A percentile compares a stretch with the other conserved stretches of the same genome.
Conservation (phyloP, 2,113 vertebrate species). For the Tachysurus fulvidraco region DNA sequence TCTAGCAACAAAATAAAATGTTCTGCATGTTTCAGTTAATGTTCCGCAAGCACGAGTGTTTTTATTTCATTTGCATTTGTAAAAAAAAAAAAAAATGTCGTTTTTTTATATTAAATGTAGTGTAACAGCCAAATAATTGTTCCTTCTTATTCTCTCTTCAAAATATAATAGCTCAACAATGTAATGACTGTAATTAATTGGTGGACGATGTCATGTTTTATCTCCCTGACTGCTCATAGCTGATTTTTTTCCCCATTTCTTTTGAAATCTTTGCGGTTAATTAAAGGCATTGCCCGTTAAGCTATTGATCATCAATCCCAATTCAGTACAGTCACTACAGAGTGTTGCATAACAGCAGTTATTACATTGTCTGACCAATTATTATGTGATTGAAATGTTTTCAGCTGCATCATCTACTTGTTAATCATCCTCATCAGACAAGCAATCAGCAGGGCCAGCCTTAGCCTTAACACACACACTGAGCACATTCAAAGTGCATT, state of each 20-base stretch:
- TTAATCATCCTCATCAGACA: constrained; percentile 47
- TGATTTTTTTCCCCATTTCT: background rate
- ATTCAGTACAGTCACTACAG: background rate
- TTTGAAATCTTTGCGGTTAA: constrained; percentile 8
- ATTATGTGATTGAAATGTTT: constrained; percentile 41
- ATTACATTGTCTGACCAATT: constrained; percentile 34
- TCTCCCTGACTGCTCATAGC: background rate
- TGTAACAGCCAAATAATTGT: background rate
- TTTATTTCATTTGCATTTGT: background rate
- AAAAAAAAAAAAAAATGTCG: background rate
- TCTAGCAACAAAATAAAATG: background rate
- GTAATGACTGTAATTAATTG: background rate
- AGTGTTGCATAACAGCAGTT: background rate
- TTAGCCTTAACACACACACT: constrained; percentile 38
- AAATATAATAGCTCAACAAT: background rate
- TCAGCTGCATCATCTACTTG: constrained; percentile 32
- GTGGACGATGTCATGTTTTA: background rate
- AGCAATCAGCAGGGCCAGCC: constrained; percentile 36
- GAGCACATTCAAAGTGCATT: constrained; percentile 50
- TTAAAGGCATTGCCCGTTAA: background rate
- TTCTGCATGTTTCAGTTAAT: too few relatives aligned
- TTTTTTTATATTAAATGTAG: background rate
- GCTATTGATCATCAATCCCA: constrained; percentile 9
- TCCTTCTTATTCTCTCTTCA: background rate
- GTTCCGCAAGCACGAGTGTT: background rate